Conservation (phyloP, 1,140 invertebrate genomes). For the Metaphire vulgaris region DNA sequence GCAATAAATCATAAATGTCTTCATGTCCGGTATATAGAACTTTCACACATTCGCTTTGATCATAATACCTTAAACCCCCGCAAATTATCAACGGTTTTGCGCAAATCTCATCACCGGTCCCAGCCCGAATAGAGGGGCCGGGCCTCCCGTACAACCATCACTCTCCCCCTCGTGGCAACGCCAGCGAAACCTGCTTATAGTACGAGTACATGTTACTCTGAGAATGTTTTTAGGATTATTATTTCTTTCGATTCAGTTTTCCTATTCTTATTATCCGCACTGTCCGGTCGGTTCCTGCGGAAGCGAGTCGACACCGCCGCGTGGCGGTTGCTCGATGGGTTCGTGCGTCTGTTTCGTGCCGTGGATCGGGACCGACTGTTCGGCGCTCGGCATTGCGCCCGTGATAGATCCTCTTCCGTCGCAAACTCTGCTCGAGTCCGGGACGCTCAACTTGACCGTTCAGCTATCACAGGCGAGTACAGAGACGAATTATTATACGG, state of each 20-base stretch:
- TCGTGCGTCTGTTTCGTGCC: constrained; percentile 32
- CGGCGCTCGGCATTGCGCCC: constrained; percentile 22
- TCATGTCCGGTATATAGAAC: no score
- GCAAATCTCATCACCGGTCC: no score
- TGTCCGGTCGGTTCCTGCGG: constrained; percentile 33
- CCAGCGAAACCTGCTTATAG: no score
- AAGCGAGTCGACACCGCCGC: constrained; percentile 24
- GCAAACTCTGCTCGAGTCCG: constrained; percentile 14
- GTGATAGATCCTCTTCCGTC: not conserved
- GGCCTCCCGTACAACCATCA: no score
- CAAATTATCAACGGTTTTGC: no score
- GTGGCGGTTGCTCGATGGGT: constrained; percentile 33
- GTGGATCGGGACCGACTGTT: constrained; percentile 32
- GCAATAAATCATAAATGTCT: no score
- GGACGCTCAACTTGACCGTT: constrained; percentile 24
- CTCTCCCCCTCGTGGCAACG: no score
- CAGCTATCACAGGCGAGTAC: constrained; percentile 28
- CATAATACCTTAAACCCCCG: no score
- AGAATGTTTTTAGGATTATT: no score
- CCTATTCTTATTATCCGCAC: constrained; percentile 29
- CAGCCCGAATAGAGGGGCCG: no score
- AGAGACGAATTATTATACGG: not conserved
- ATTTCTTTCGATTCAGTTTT: constrained; percentile 28
- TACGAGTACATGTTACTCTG: no score
- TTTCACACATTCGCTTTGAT: no score